Base-by-base conservation (phyloP, 2,888 invertebrate species). In the Lasioglossum villosulum region DNA sequence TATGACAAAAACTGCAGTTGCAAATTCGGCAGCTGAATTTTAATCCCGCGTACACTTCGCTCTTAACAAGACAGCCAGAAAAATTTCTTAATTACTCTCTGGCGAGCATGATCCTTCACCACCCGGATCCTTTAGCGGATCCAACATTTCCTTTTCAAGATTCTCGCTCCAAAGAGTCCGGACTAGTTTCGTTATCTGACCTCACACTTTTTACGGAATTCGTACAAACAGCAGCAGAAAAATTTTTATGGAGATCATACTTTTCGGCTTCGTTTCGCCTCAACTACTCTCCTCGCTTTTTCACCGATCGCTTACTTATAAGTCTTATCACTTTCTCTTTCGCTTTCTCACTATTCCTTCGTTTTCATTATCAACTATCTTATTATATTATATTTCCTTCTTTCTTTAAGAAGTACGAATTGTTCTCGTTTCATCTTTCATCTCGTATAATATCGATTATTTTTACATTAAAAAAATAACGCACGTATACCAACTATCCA, bases 71-170 rank as follows among this genome's bases (percentile, higher is more conserved):
- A 14, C 68, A 68, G 42, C 42, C 42, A 70, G 71, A 39, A 77
- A 77, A 59, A 75, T 82, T 79, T 27, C 52, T 86, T 78, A 80
- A 77, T 86, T 86, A 79, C 81, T 76, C 68, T 30, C 77, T 16
- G 66, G n/a, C 6, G 59, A 30, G 59, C 59, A 59, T 19, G 75
- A 75, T 70, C 56, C 68, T 39, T 68, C 27, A 14, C 19, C 45
- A 19, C 2, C 37, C 37, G n/a, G 27, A 37, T 39, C 14, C 73
- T 16, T 16, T 34, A 4, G 27, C 52, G 75, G n/a, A 30, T n/a
- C 34, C 59, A 30, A 72, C 34, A 34, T 56, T 78, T 79, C 23
- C 14, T 48, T 52, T 80, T 45, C 27, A 52, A 48, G 16, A 39
- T 66, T 39, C 45, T 78, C 19, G 27, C 72, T 8, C 8, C 12